These are phyloP conservation scores for Patella pellucida DNA, from an alignment of 2,888 invertebrate species.

Conservation along the genomic window DNA sequence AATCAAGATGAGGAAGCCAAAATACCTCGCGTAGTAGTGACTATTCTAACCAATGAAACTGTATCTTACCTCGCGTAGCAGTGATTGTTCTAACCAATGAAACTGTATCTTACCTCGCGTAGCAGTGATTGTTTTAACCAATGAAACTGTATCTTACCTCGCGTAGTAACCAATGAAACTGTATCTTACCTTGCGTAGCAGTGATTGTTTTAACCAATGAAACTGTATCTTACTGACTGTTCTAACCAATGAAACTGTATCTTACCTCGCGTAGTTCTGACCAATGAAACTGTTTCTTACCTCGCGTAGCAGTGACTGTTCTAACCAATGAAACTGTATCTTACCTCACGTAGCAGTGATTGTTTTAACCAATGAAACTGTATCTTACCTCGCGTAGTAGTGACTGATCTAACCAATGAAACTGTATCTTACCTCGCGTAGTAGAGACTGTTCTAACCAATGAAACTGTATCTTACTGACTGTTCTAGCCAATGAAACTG, in stretches of 20 bases:
- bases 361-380: slow-evolving; percentile 90
- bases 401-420: slow-evolving; percentile 91
- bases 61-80: slow-evolving; percentile 77
- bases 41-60: too few species aligned
- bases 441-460: slow-evolving; percentile 89
- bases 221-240: slow-evolving; percentile 88
- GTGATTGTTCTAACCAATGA: slow-evolving; percentile 91
- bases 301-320: slow-evolving; percentile 93
- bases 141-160: slow-evolving; percentile 88
- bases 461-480: slow-evolving; percentile 89
- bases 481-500: slow-evolving; percentile 90
- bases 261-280: slow-evolving; percentile 92
- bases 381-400: slow-evolving; percentile 88
- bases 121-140: slow-evolving; percentile 91
- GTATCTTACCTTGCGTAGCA: slow-evolving; percentile 89
- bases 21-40: slow-evolving; percentile 78
- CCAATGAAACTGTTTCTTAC: slow-evolving; percentile 86
- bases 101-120: slow-evolving; percentile 85
- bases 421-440: slow-evolving; percentile 88
- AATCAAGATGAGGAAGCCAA: too few species aligned
- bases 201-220: slow-evolving; percentile 91
- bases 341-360: slow-evolving; percentile 91
- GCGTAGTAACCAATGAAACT: slow-evolving; percentile 86
- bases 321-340: slow-evolving; percentile 86
- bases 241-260: slow-evolving; percentile 88